Evolutionary conservation across 2,113 vertebrate genomes (phyloP), one percentile per base, ranked within the genome.

Genomic region (Ciconia boyciana): DNA sequence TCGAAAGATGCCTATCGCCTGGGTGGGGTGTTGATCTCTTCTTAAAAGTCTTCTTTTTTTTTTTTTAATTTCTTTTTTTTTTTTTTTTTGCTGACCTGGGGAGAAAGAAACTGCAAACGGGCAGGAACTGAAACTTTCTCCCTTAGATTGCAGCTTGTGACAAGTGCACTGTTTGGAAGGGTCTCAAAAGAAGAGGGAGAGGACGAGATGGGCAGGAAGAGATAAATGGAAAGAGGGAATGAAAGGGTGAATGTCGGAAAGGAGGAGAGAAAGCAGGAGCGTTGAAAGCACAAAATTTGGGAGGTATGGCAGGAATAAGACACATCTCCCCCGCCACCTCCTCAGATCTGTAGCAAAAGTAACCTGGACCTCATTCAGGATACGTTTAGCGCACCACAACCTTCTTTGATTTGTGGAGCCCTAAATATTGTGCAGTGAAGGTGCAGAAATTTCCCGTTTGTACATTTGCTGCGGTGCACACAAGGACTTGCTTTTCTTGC

Each of bases 1-100:
- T 97, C 83, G 91, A 96, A 96, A 98, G 97, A 97, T 97, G 98
- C 97, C 97, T 97, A 97, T 98, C 87, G 92, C 95, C 82, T 96
- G 97, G 98, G 98, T 96, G 97, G 97, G 96, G 98, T 96, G 85
- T 90, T 15, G 55, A 72, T 46, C 76, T 94, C 55, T 52, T 57
- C 90, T 92, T 89, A 90, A 77, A 90, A 82, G 66, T 79, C n/a
- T 68, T 85, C 83, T 82, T 54, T 46, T 34, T 13, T 11, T 11
- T 44, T 49, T 34, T 13, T 36, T 48, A 39, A 39, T 39, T 39
- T 39, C 39, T 52, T 7, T 34, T 36, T 60, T 62, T 36, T 77
- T 12, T 39, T 68, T 41, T 43, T 95, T 96, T 57, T 97, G 97
- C 97, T 97, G 98, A 98, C 83, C 95, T 87, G 96, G n/a, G 95